Evolutionary conservation across 1,140 invertebrate species (phyloP).

Genomic region (Lanistes nyassanus): DNA sequence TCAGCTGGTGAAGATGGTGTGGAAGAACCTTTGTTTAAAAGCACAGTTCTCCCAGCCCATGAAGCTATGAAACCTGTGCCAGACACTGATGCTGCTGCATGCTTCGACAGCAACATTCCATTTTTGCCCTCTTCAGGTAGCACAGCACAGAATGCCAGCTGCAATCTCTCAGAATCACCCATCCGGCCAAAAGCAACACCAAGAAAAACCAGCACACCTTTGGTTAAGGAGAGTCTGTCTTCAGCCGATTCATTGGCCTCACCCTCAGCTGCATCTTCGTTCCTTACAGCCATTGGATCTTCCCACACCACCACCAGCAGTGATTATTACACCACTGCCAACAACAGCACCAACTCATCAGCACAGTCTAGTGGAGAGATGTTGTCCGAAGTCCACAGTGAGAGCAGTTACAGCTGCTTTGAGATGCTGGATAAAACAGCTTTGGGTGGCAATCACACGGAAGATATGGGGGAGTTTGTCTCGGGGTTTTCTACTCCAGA

Average conservation of each 20-base stretch:
- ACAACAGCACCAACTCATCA: slow-evolving; percentile 1
- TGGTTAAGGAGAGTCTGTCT: slow-evolving; percentile 5
- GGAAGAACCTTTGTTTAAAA: background rate
- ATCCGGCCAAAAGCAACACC: background rate
- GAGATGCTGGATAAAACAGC: background rate
- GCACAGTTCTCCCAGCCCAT: background rate
- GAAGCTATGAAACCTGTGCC: background rate
- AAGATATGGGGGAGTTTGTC: background rate
- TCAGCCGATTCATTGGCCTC: background rate
- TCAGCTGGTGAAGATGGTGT: background rate
- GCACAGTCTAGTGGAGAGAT: background rate
- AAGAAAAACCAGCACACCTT: slow-evolving; percentile 20
- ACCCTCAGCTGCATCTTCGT: slow-evolving; percentile 8
- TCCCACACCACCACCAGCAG: slow-evolving; percentile 4
- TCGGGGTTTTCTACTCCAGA: background rate
- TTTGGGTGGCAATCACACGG: background rate
- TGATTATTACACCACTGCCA: slow-evolving; percentile 18
- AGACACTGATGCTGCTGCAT: too few species aligned
- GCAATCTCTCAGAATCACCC: background rate
- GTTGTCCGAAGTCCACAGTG: background rate
- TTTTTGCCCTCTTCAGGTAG: too few species aligned
- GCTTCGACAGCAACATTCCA: too few species aligned
- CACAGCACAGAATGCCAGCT: too few species aligned
- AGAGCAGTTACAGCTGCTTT: background rate
- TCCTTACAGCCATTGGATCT: slow-evolving; percentile 12